A percentile compares a stretch with the other conserved stretches of the same genome.
These are phyloP conservation scores for Misgurnus mizolepis DNA, from an alignment of 2,113 vertebrate species.

Conservation along the genomic window DNA sequence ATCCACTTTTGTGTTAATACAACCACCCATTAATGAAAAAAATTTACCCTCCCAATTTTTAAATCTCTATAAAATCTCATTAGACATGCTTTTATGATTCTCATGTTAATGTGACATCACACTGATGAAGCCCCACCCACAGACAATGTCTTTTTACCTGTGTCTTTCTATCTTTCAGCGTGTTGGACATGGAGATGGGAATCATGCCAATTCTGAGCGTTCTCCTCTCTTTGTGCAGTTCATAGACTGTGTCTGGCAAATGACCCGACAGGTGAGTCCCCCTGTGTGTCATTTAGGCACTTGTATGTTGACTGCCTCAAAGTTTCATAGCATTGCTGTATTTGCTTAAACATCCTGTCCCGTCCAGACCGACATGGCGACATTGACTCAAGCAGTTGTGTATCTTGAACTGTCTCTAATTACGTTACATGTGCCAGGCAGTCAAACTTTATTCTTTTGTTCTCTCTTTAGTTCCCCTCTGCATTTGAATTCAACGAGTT, in stretches of 20 bases:
- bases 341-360: background rate
- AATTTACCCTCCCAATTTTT: too few relatives aligned
- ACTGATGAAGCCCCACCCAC: too few relatives aligned
- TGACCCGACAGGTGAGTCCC: slow-evolving; percentile 88
- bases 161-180: slow-evolving; percentile 71
- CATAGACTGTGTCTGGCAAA: slow-evolving; percentile 98
- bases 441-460: slow-evolving; percentile 30
- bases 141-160: too few relatives aligned
- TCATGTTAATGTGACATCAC: too few relatives aligned
- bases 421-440: background rate
- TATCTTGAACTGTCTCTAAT: background rate
- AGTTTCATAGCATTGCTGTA: background rate
- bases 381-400: too few relatives aligned
- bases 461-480: slow-evolving; percentile 83
- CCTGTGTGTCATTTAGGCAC: background rate
- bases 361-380: too few relatives aligned
- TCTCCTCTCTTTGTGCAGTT: slow-evolving; percentile 97
- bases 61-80: too few relatives aligned
- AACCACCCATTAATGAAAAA: too few relatives aligned
- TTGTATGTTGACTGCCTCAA: too few relatives aligned
- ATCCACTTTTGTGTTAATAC: too few relatives aligned
- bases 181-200: slow-evolving; percentile 90
- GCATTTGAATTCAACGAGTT: slow-evolving; percentile 96
- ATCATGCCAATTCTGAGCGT: slow-evolving; percentile 90
- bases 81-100: too few relatives aligned